phyloP scores from a whole-genome alignment of 2,888 invertebrate genomes.

The Caenorhabditis plicata region DNA sequence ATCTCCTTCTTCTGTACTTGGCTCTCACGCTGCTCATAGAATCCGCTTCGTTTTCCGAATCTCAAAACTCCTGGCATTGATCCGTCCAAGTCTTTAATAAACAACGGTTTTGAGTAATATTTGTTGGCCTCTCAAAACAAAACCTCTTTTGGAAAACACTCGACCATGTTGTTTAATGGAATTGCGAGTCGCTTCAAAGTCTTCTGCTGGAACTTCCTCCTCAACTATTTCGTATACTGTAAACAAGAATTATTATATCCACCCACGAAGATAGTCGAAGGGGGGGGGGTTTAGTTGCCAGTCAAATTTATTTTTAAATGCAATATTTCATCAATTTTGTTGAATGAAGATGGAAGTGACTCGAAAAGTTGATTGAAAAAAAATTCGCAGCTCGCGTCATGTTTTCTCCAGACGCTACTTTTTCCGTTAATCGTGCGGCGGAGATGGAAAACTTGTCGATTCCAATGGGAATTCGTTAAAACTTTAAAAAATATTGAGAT shows the following conservation, averaged over 20 bases:
- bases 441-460: no score
- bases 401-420: no score
- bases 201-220: conserved; percentile 28
- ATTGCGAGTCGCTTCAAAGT: conserved; percentile 19
- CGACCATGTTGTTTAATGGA: conserved; percentile 24
- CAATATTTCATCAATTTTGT: no score
- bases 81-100: conserved; percentile 42
- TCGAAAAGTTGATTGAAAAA: no score
- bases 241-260: not conserved
- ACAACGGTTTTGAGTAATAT: not conserved
- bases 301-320: no score
- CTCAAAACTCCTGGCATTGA: conserved; percentile 61
- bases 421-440: no score
- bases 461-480: no score
- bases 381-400: no score
- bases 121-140: not conserved
- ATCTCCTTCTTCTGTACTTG: conserved; percentile 42
- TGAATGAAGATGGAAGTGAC: no score
- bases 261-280: no score
- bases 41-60: conserved; percentile 56
- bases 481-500: no score
- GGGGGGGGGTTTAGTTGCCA: no score
- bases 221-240: conserved; percentile 37
- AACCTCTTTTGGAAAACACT: conserved; percentile 34
- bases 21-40: conserved; percentile 34